Evolutionary conservation across 1,140 invertebrate species (phyloP).

Genomic region (Caenorhabditis remanei): DNA sequence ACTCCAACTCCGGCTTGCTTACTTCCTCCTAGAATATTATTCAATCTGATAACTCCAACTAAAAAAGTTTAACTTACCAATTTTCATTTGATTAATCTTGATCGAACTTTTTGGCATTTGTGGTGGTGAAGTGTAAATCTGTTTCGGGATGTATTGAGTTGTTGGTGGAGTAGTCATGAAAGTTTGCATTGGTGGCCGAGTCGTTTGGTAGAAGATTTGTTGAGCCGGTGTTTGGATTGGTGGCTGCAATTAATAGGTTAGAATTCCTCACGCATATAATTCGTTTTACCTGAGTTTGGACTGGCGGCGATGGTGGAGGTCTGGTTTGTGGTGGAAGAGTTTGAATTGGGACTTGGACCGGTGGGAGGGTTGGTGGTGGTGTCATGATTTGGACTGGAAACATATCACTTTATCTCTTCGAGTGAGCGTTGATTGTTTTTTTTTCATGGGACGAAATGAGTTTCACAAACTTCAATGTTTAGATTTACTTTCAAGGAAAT

Average conservation of each 20-base stretch:
- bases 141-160: slow-evolving; percentile 35
- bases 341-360: slow-evolving; percentile 46
- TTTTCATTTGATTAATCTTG: slow-evolving; percentile 30
- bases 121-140: slow-evolving; percentile 28
- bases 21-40: slow-evolving; percentile 59
- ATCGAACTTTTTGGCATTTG: slow-evolving; percentile 33
- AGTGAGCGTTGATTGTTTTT: too few relatives aligned
- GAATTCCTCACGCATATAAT: neutral
- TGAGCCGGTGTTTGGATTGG: slow-evolving; percentile 18
- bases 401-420: neutral
- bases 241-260: neutral
- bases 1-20: slow-evolving; percentile 72
- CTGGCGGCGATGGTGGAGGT: slow-evolving; percentile 29
- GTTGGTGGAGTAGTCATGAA: slow-evolving; percentile 39
- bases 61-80: neutral
- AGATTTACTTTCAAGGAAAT: too few relatives aligned
- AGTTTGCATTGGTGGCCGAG: slow-evolving; percentile 41
- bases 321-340: slow-evolving; percentile 27
- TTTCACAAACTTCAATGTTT: too few relatives aligned
- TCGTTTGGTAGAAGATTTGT: slow-evolving; percentile 11
- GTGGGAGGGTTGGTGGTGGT: slow-evolving; percentile 30
- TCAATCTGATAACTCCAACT: neutral
- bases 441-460: too few relatives aligned
- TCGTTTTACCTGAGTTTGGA: neutral
- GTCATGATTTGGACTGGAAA: slow-evolving; percentile 23